Conservation (phyloP, 2,113 vertebrate species). For the Salvelinus alpinus region DNA sequence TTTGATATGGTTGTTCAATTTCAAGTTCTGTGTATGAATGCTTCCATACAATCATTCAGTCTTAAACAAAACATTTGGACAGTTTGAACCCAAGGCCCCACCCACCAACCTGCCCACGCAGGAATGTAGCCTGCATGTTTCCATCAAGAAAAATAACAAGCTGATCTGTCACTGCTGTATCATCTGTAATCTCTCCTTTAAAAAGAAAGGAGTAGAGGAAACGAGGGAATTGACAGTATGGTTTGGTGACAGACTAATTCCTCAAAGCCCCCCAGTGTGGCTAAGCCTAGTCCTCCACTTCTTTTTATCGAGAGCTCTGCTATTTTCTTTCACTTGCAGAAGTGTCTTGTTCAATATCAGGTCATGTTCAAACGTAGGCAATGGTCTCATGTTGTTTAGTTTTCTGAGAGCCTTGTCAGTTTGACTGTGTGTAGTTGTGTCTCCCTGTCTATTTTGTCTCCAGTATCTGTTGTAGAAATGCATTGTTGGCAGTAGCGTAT, state of each 20-base stretch:
- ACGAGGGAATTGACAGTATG: not conserved
- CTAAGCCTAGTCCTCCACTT: too few relatives aligned
- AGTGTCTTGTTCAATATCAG: not conserved
- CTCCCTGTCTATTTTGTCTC: too few relatives aligned
- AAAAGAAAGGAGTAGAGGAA: not conserved
- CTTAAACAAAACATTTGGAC: constrained; percentile 14
- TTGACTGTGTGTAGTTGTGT: too few relatives aligned
- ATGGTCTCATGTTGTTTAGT: too few relatives aligned
- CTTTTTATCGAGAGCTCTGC: too few relatives aligned
- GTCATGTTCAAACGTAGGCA: not conserved
- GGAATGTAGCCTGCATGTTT: not conserved
- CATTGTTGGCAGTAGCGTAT: not conserved
- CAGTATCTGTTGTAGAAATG: not conserved
- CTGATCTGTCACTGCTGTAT: not conserved
- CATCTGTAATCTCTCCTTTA: not conserved
- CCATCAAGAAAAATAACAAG: not conserved
- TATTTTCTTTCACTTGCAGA: too few relatives aligned
- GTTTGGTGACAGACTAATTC: too few relatives aligned
- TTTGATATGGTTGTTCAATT: constrained; percentile 30
- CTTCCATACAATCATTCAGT: not conserved
- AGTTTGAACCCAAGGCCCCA: constrained; percentile 24
- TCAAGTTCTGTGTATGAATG: not conserved
- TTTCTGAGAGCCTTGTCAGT: too few relatives aligned
- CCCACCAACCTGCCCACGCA: not conserved
- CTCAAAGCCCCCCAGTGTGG: too few relatives aligned